These are phyloP conservation scores for Sinocyclocheilus rhinocerous DNA, from an alignment of 2,113 vertebrate species.

Conservation along the genomic window DNA sequence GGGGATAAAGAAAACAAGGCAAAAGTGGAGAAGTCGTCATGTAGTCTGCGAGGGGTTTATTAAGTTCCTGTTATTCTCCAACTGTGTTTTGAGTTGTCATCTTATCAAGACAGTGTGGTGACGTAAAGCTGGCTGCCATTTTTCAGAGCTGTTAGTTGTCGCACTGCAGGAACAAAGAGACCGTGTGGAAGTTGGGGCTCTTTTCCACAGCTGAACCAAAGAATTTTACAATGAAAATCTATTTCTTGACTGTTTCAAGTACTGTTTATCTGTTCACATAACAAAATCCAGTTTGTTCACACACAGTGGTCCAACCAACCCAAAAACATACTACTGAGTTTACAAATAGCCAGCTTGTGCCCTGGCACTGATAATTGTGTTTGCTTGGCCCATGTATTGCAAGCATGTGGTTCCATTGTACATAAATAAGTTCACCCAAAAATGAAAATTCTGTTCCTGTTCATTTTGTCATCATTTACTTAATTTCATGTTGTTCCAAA, in stretches of 20 bases:
- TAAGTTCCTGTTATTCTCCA: slow-evolving; percentile 45
- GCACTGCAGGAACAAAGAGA: slow-evolving; percentile 43
- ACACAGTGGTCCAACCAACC: not conserved
- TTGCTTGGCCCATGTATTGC: not conserved
- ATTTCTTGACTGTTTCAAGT: slow-evolving; percentile 1
- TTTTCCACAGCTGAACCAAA: slow-evolving; percentile 1
- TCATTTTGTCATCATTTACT: not conserved
- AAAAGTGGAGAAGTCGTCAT: slow-evolving; percentile 36
- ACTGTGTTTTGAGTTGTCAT: slow-evolving; percentile 48
- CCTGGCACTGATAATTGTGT: not conserved
- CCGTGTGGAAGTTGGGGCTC: not conserved
- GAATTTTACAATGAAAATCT: not conserved
- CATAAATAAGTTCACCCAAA: not conserved
- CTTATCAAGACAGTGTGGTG: slow-evolving; percentile 59
- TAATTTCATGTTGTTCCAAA: not conserved
- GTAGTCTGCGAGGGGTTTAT: slow-evolving; percentile 30
- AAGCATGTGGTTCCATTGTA: not conserved
- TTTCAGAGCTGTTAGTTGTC: slow-evolving; percentile 44
- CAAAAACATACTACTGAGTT: not conserved
- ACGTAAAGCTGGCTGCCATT: slow-evolving; percentile 47
- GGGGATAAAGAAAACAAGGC: slow-evolving; percentile 10
- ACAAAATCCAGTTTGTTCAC: slow-evolving; percentile 14
- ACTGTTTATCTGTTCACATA: not conserved
- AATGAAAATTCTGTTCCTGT: not conserved
- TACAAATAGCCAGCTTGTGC: slow-evolving; percentile 1